A percentile compares a stretch with the other conserved stretches of the same genome.
Conservation (phyloP, 2,888 invertebrate genomes). For the Copidosoma aretas region DNA sequence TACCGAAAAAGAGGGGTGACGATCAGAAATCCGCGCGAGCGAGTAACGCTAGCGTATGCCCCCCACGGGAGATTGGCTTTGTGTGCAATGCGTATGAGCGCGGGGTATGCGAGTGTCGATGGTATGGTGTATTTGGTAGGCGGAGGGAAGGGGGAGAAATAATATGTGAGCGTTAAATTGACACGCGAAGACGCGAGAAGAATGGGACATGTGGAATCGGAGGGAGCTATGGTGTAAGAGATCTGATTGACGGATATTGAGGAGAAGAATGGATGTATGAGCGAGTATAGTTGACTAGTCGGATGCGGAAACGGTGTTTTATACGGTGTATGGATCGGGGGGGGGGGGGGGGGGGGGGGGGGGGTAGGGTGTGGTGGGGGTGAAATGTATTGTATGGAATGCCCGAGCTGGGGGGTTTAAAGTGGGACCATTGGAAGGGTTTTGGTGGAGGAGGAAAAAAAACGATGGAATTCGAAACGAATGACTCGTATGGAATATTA, state of each 20-base stretch:
- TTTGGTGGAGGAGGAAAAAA: no score
- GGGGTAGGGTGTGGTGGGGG: no score
- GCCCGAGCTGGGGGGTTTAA: no score
- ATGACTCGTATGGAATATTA: no score
- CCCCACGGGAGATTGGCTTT: slow-evolving; percentile 15
- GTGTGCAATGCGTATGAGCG: neutral
- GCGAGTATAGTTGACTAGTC: neutral
- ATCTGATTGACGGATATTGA: neutral
- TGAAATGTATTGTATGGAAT: no score
- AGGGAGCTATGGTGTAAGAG: no score
- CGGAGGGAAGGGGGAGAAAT: slow-evolving; percentile 10
- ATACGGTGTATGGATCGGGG: neutral
- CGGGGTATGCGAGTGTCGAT: no score
- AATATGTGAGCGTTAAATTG: slow-evolving; percentile 8
- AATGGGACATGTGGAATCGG: neutral
- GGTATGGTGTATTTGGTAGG: neutral
- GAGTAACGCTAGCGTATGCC: slow-evolving; percentile 1
- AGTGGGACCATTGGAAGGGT: no score
- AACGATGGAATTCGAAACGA: no score
- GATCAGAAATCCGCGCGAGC: slow-evolving; percentile 25
- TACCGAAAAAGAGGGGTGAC: neutral
- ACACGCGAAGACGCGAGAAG: slow-evolving; percentile 14
- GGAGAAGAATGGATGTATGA: slow-evolving; percentile 35
- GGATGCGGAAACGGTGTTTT: slow-evolving; percentile 6
- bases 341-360: neutral